Conservation (phyloP, 1,140 invertebrate genomes). For the Caenorhabditis tropicalis region DNA sequence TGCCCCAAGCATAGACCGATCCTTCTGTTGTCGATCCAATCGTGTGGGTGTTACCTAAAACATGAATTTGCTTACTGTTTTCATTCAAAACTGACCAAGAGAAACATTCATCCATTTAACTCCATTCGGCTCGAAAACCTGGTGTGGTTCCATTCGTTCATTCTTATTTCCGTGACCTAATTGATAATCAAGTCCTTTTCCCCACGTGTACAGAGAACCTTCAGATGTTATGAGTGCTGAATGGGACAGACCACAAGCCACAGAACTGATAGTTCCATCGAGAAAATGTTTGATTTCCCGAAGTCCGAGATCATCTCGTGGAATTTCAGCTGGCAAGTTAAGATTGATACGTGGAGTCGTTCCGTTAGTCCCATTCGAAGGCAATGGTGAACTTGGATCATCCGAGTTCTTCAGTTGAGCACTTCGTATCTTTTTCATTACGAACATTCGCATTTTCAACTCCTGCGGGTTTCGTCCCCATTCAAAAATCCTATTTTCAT, state of each 20-base stretch:
- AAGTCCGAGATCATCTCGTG: slow-evolving; percentile 46
- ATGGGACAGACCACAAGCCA: slow-evolving; percentile 51
- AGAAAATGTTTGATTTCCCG: slow-evolving; percentile 47
- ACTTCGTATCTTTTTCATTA: slow-evolving; percentile 47
- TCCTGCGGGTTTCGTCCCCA: slow-evolving; percentile 55
- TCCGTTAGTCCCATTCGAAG: not conserved
- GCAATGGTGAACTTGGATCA: not conserved
- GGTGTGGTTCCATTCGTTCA: slow-evolving; percentile 45
- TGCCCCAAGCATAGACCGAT: slow-evolving; percentile 44
- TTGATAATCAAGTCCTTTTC: slow-evolving; percentile 57
- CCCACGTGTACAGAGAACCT: slow-evolving; percentile 53
- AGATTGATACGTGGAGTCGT: not conserved
- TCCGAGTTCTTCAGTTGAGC: slow-evolving; percentile 36
- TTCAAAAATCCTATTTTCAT: slow-evolving; percentile 48
- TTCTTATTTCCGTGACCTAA: slow-evolving; percentile 50
- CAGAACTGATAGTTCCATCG: not conserved
- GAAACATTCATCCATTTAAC: slow-evolving; percentile 37
- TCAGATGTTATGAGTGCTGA: slow-evolving; percentile 47
- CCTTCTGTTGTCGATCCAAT: slow-evolving; percentile 45
- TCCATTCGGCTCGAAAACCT: slow-evolving; percentile 46
- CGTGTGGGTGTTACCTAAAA: slow-evolving; percentile 50
- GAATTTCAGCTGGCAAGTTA: slow-evolving; percentile 45
- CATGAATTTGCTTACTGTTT: not conserved
- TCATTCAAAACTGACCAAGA: not conserved
- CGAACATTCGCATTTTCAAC: slow-evolving; percentile 56